phyloP scores from a whole-genome alignment of 2,888 invertebrate species.

The Sesamia inferens region DNA sequence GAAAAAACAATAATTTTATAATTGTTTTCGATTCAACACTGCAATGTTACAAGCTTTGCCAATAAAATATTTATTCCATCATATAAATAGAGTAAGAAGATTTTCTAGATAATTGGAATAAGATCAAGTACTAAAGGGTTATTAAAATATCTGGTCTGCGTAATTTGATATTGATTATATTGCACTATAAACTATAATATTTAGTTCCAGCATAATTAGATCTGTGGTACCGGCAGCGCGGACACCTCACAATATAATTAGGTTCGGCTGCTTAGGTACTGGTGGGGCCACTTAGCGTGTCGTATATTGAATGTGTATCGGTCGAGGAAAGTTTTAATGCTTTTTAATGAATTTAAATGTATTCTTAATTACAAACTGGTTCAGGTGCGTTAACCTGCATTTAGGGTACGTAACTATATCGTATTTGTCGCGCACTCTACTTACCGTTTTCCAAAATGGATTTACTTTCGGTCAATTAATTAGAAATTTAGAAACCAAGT shows the following conservation, averaged over 20 bases:
- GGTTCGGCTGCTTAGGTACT: constrained; percentile 71
- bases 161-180: constrained; percentile 35
- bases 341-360: constrained; percentile 89
- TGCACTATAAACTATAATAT: constrained; percentile 30
- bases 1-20: constrained; percentile 7
- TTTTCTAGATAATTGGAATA: constrained; percentile 41
- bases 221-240: constrained; percentile 38
- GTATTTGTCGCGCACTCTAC: constrained; percentile 56
- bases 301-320: constrained; percentile 77
- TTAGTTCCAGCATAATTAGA: constrained; percentile 27
- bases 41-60: not conserved
- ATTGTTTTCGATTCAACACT: constrained; percentile 17
- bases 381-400: constrained; percentile 83
- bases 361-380: constrained; percentile 88
- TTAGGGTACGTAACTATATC: constrained; percentile 68
- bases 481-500: constrained; percentile 26
- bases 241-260: constrained; percentile 60
- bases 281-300: constrained; percentile 74
- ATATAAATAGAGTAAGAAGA: constrained; percentile 28
- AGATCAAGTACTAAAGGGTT: constrained; percentile 33
- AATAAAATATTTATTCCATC: constrained; percentile 22
- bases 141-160: constrained; percentile 34
- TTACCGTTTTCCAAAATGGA: constrained; percentile 51
- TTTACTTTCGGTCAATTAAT: constrained; percentile 38
- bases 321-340: constrained; percentile 83